Evolutionary conservation across 2,888 invertebrate genomes (phyloP).

Genomic region (Amphipyra berbera): DNA sequence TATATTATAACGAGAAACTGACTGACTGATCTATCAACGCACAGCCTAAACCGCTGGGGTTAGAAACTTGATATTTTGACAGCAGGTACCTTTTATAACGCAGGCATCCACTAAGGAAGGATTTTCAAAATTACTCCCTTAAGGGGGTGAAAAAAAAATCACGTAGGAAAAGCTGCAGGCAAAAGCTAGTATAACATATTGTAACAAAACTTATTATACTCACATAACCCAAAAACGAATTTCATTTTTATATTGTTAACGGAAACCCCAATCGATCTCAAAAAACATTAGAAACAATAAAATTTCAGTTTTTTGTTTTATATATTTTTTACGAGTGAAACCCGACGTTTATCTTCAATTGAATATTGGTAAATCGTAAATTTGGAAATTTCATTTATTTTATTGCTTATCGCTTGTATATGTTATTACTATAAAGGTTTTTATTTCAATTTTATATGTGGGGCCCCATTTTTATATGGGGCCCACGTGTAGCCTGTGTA

Average conservation of each 20-base stretch:
- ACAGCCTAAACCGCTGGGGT: no score
- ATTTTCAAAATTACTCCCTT: no score
- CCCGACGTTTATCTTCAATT: slow-evolving; percentile 46
- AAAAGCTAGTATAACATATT: no score
- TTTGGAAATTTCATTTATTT: slow-evolving; percentile 57
- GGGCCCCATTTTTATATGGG: background rate
- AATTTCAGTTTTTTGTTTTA: slow-evolving; percentile 46
- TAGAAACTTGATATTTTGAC: no score
- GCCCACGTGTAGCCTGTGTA: background rate
- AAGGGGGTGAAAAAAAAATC: no score
- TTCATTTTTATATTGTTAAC: slow-evolving; percentile 36
- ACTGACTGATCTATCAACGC: no score
- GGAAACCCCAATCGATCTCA: slow-evolving; percentile 19
- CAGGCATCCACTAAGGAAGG: no score
- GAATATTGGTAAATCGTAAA: slow-evolving; percentile 58
- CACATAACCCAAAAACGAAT: slow-evolving; percentile 35
- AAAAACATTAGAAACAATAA: slow-evolving; percentile 47
- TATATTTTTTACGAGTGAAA: slow-evolving; percentile 50
- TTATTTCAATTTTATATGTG: slow-evolving; percentile 55
- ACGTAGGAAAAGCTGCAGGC: no score
- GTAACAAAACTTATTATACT: slow-evolving; percentile 13
- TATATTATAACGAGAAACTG: no score
- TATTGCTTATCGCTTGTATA: slow-evolving; percentile 49
- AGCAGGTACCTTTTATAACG: no score
- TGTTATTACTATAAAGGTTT: slow-evolving; percentile 47